Conservation (phyloP, 2,888 invertebrate species). For the Blomia tropicalis region DNA sequence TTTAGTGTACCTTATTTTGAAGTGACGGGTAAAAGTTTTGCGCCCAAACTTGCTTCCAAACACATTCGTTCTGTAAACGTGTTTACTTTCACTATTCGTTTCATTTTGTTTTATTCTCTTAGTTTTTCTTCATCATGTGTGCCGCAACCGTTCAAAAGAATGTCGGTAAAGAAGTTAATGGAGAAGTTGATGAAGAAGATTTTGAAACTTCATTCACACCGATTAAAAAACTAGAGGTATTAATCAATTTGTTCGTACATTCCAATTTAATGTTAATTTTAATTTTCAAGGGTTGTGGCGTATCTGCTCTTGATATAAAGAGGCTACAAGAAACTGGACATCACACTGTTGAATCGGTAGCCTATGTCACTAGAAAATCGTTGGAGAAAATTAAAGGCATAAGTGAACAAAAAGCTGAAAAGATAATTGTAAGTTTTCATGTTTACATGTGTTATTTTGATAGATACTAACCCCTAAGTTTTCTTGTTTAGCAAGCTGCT, state of each 20-base stretch:
- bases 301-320: conserved; percentile 73
- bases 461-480: conserved; percentile 26
- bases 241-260: background rate
- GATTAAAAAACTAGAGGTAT: conserved; percentile 20
- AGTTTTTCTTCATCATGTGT: background rate
- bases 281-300: conserved; percentile 61
- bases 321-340: conserved; percentile 83
- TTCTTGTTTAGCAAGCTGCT: conserved; percentile 50
- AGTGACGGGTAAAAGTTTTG: background rate
- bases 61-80: background rate
- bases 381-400: conserved; percentile 79
- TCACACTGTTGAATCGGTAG: conserved; percentile 84
- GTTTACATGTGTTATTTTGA: conserved; percentile 19
- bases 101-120: background rate
- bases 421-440: conserved; percentile 48
- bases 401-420: conserved; percentile 92
- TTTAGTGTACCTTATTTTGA: too few relatives aligned
- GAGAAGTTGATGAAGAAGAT: background rate
- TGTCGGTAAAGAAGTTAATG: background rate
- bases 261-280: background rate
- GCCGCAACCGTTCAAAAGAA: too few relatives aligned
- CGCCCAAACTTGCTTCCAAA: background rate
- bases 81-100: background rate
- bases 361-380: conserved; percentile 82
- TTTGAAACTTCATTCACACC: conserved; percentile 17